A percentile compares a stretch with the other conserved stretches of the same genome.
Evolutionary conservation across 1,140 invertebrate genomes (phyloP).

Genomic region (Dreissena polymorpha): DNA sequence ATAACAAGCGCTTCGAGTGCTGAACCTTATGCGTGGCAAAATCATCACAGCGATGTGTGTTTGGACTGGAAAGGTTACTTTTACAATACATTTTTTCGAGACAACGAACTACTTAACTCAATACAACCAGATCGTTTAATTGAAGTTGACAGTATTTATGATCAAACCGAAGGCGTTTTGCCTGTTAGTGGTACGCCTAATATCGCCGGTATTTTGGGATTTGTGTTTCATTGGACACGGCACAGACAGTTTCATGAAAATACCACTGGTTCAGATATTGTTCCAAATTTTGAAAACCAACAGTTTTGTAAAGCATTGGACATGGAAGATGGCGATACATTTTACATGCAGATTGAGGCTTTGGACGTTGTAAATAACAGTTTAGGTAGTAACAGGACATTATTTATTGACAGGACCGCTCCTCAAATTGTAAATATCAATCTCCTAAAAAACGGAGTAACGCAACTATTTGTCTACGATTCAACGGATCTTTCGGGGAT

Average conservation of each 20-base stretch:
- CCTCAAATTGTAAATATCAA: conserved; percentile 56
- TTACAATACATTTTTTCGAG: conserved; percentile 24
- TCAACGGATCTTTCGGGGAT: conserved; percentile 63
- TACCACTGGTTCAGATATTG: neutral
- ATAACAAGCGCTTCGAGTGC: neutral
- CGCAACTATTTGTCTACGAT: conserved; percentile 59
- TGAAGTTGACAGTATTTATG: conserved; percentile 53
- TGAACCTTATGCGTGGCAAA: conserved; percentile 41
- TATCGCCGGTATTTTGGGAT: conserved; percentile 55
- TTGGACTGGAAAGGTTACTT: conserved; percentile 31
- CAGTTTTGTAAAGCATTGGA: conserved; percentile 29
- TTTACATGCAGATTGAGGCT: conserved; percentile 42
- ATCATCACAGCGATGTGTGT: conserved; percentile 28
- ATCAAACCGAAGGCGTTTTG: conserved; percentile 57
- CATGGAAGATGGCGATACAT: conserved; percentile 60
- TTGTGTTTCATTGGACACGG: conserved; percentile 6
- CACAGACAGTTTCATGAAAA: neutral
- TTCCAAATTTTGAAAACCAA: conserved; percentile 40
- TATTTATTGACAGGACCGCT: conserved; percentile 56
- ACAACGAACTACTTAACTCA: conserved; percentile 40
- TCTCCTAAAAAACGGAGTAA: conserved; percentile 48
- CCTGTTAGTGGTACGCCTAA: conserved; percentile 63
- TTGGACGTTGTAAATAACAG: conserved; percentile 56
- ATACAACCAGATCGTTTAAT: conserved; percentile 37
- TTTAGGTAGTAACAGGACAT: conserved; percentile 38